phyloP scores from a whole-genome alignment of 2,888 invertebrate genomes.

The Drosophila suboccidentalis region DNA sequence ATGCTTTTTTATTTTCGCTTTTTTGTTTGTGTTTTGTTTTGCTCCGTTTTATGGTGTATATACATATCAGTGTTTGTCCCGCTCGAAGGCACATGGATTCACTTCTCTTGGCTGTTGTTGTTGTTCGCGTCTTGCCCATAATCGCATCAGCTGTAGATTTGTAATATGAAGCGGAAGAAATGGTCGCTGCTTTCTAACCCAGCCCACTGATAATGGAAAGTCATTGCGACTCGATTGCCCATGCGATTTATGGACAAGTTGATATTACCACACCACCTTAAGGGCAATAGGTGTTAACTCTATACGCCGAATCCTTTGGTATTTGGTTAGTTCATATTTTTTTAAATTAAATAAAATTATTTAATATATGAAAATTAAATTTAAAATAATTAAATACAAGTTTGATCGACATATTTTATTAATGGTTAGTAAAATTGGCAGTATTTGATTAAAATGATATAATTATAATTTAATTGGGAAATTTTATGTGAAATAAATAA shows the following conservation, averaged over 20 bases:
- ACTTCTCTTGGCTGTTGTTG: slow-evolving; percentile 23
- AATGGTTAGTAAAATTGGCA: no score
- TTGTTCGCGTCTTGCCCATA: slow-evolving; percentile 46
- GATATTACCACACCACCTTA: slow-evolving; percentile 2
- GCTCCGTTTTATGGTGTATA: slow-evolving; percentile 40
- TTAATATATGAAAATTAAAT: background rate
- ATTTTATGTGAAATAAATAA: no score
- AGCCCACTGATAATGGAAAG: slow-evolving; percentile 25
- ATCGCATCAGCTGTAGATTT: slow-evolving; percentile 73
- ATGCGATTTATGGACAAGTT: slow-evolving; percentile 30
- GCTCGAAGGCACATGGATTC: slow-evolving; percentile 44
- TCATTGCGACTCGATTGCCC: slow-evolving; percentile 30
- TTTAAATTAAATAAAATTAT: background rate
- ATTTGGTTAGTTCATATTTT: background rate
- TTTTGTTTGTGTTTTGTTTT: slow-evolving; percentile 4
- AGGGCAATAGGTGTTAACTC: slow-evolving; percentile 1
- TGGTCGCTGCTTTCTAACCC: slow-evolving; percentile 21
- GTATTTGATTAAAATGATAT: no score
- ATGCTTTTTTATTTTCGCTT: background rate
- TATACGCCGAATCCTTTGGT: background rate
- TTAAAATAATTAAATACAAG: background rate
- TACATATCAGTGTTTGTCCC: slow-evolving; percentile 47
- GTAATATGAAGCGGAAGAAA: slow-evolving; percentile 68
- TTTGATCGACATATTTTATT: background rate
- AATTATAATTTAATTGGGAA: no score